Evolutionary conservation across 1,140 invertebrate species (phyloP).

Genomic region (Pteromalus puparum): DNA sequence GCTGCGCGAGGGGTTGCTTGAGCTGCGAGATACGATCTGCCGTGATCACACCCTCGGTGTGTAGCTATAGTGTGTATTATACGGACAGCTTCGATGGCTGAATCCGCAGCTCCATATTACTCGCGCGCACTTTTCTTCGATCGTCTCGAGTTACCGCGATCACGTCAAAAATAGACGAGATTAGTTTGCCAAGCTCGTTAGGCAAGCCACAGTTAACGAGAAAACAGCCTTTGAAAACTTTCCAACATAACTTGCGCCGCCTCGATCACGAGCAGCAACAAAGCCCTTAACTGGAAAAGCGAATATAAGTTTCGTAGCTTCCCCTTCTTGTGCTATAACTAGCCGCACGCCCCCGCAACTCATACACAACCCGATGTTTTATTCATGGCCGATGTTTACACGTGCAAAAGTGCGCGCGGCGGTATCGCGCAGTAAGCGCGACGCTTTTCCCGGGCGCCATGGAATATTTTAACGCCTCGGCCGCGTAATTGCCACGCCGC

Average conservation of each 20-base stretch:
- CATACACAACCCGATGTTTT: constrained; percentile 62
- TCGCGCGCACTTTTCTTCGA: no score
- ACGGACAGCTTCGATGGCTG: no score
- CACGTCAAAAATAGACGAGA: no score
- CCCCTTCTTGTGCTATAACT: no score
- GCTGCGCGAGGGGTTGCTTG: not conserved
- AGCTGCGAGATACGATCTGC: constrained; percentile 48
- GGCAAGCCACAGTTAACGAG: no score
- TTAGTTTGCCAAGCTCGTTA: no score
- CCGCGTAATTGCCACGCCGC: constrained; percentile 64
- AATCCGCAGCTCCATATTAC: no score
- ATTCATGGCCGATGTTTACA: constrained; percentile 65
- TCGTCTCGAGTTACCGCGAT: no score
- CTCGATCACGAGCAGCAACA: not conserved
- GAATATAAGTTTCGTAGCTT: constrained; percentile 5
- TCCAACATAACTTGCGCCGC: no score
- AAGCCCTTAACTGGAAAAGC: constrained; percentile 6
- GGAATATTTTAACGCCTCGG: constrained; percentile 69
- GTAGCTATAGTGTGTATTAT: no score
- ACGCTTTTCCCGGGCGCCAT: constrained; percentile 64
- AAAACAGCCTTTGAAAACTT: no score
- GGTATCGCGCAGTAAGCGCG: constrained; percentile 56
- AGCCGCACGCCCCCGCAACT: no score
- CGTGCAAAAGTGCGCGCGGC: constrained; percentile 58
- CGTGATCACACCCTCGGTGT: not conserved